Evolutionary conservation across 2,888 invertebrate genomes (phyloP).

Genomic region (Aricia artaxerxes): DNA sequence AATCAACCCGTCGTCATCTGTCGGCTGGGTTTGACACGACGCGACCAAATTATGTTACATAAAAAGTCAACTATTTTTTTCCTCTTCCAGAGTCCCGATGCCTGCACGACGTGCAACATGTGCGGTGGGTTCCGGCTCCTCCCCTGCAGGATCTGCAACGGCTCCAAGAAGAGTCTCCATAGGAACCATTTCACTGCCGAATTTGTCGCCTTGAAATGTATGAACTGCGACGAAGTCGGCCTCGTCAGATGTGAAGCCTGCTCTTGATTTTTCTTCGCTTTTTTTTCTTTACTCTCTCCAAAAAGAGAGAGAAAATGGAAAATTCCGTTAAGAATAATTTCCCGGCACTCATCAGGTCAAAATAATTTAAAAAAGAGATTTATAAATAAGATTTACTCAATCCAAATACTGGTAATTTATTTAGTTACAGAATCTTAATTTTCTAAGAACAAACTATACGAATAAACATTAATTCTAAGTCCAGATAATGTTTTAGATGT

Average conservation of each 20-base stretch:
- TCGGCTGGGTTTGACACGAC: too few relatives aligned
- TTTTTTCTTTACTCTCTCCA: neutral
- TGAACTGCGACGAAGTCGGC: slow-evolving; percentile 97
- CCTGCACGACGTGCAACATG: slow-evolving; percentile 89
- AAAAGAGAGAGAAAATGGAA: neutral
- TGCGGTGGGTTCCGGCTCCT: slow-evolving; percentile 96
- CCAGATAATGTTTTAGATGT: neutral
- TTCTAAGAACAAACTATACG: neutral
- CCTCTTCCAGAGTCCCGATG: slow-evolving; percentile 86
- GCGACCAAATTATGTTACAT: too few relatives aligned
- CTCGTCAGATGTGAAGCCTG: slow-evolving; percentile 94
- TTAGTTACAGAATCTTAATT: neutral
- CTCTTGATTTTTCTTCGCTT: slow-evolving; percentile 59
- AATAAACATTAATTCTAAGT: neutral
- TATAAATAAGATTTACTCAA: neutral
- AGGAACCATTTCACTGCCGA: slow-evolving; percentile 96
- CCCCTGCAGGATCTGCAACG: slow-evolving; percentile 95
- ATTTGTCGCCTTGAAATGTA: slow-evolving; percentile 95
- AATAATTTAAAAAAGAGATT: neutral
- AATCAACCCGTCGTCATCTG: too few relatives aligned
- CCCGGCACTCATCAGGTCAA: neutral
- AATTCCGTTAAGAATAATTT: neutral
- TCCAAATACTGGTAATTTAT: neutral
- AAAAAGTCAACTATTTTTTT: neutral
- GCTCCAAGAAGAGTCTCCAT: slow-evolving; percentile 97